These are phyloP conservation scores for Gila orcuttii DNA, from an alignment of 2,113 vertebrate species.

Conservation along the genomic window DNA sequence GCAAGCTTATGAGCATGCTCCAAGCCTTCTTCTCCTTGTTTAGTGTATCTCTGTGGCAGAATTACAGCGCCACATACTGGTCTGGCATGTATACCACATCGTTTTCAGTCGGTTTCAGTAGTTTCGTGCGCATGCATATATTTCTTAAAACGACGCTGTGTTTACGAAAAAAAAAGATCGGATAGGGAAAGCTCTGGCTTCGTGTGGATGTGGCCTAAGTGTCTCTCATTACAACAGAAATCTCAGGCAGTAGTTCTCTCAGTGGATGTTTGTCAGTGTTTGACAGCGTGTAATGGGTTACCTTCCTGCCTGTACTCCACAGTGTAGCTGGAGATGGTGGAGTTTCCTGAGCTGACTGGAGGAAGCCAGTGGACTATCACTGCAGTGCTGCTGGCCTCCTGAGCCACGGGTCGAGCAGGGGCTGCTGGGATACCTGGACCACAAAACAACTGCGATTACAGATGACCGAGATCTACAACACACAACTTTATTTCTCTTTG, in stretches of 20 bases:
- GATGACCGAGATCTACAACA: neutral
- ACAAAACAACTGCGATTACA: neutral
- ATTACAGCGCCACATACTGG: too few species aligned
- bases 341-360: constrained; percentile 88
- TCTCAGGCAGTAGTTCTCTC: neutral
- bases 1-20: too few species aligned
- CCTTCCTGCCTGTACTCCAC: constrained; percentile 98
- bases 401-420: constrained; percentile 90
- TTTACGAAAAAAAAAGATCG: too few species aligned
- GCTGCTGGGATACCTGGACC: constrained; percentile 88
- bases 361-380: constrained; percentile 95
- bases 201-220: neutral
- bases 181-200: too few species aligned
- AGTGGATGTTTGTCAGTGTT: neutral
- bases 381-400: constrained; percentile 90
- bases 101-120: too few species aligned
- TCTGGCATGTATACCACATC: too few species aligned
- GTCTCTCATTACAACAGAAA: neutral
- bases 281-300: constrained; percentile 55
- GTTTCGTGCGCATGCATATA: too few species aligned
- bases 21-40: too few species aligned
- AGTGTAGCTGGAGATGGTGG: constrained; percentile 91
- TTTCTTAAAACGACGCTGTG: too few species aligned
- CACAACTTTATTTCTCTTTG: neutral
- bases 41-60: too few species aligned